Percentiles rank a stretch among this genome's conserved stretches.
These are phyloP conservation scores for Volucella inflata DNA, from an alignment of 2,888 invertebrate species.

Conservation along the genomic window DNA sequence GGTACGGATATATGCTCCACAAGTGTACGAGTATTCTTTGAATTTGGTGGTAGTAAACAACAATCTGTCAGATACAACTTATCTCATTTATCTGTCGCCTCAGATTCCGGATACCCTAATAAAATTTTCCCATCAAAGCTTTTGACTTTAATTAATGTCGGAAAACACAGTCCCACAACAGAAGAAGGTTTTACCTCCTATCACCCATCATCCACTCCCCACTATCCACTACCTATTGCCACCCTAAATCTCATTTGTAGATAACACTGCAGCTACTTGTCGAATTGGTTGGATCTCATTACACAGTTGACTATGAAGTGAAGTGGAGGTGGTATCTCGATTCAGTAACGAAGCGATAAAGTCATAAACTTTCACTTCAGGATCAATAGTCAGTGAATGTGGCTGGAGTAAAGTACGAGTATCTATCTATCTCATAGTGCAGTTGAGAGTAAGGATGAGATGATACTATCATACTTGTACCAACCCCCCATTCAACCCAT, in stretches of 20 bases:
- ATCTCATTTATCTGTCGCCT: constrained; percentile 75
- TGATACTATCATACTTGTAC: background rate
- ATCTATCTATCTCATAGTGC: constrained; percentile 6
- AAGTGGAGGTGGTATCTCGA: constrained; percentile 2
- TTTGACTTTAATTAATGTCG: constrained; percentile 75
- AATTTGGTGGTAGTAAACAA: constrained; percentile 63
- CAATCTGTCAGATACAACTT: constrained; percentile 74
- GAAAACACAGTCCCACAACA: constrained; percentile 61
- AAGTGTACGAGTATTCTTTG: no score
- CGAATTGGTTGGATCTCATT: constrained; percentile 58
- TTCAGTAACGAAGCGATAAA: constrained; percentile 52
- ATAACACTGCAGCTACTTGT: constrained; percentile 30
- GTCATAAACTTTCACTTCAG: constrained; percentile 72
- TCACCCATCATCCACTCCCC: background rate
- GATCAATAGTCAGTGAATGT: constrained; percentile 65
- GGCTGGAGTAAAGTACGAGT: background rate
- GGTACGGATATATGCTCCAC: no score
- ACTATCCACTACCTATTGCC: background rate
- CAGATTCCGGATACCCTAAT: constrained; percentile 74
- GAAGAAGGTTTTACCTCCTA: constrained; percentile 3
- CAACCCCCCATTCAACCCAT: constrained; percentile 48
- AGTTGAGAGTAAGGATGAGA: constrained; percentile 1
- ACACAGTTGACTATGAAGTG: background rate
- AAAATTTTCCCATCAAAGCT: constrained; percentile 74
- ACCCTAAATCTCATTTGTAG: background rate